Base-by-base conservation (phyloP, 2,113 vertebrate genomes). In the Ctenodactylus gundi region DNA sequence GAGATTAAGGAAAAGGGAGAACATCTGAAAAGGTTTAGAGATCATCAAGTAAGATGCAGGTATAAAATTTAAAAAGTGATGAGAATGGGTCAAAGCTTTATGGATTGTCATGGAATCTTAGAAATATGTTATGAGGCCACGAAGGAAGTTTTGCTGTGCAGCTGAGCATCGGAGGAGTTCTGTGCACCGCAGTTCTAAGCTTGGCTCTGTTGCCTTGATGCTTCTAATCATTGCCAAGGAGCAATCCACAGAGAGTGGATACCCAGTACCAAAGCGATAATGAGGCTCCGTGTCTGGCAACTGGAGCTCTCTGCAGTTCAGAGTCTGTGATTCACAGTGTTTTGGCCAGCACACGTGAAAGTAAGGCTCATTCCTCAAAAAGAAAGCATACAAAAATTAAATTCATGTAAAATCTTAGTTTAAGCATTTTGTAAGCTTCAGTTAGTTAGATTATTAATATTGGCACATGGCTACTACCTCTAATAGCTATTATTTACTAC, bases 211-310 rank as follows among this genome's bases (percentile, higher is more conserved):
- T 1, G 67, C 62, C 6, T 62, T 75, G 34, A 13, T 29, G 7
- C 17, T 44, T 2, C 51, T 6, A 1, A 46, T 62, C 23, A 29
- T 3, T 1, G 65, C 20, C 3, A 41, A 34, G 36, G 34, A 75
- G 6, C 4, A 34, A 27, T 4, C 4, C 18, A 39, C 0, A 41
- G 39, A 18, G 31, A 17, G 1, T 51, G 4, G 31, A 27, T 10
- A 58, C 4, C 53, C 73, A 65, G 25, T 41, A 27, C 64, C 44
- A 53, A 62, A 2, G 23, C 21, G 60, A 53, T 27, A 11, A 75
- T 88, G 46, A 44, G 44, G 85, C 55, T 64, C 67, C 70, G 39
- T 57, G 27, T 13, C 4, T 14, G 82, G 58, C 27, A 36, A 5
- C 23, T 53, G 36, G n/a, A 57, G 5, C 49, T n/a, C 27, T 23